These are phyloP conservation scores for Aldrovandia affinis DNA, from an alignment of 2,797 vertebrate genomes.

Conservation along the genomic window DNA sequence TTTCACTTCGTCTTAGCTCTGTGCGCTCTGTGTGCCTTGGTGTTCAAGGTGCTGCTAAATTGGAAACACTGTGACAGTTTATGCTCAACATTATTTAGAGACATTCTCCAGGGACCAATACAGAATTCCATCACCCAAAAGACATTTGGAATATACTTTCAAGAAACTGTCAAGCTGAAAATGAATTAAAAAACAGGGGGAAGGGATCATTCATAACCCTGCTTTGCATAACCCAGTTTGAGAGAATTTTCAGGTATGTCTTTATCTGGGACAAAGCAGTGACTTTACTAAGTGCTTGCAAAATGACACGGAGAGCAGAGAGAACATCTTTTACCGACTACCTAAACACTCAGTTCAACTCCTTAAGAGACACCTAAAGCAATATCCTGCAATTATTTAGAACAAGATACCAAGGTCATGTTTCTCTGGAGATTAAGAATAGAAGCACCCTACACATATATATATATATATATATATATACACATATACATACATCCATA, in stretches of 20 bases:
- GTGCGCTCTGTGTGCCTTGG: not conserved
- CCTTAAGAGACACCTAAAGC: no score
- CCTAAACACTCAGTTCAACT: not conserved
- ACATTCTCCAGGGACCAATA: slow-evolving; percentile 2
- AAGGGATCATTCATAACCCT: not conserved
- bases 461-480: no score
- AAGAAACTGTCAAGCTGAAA: slow-evolving; percentile 33
- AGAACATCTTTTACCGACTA: not conserved
- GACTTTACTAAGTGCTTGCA: not conserved
- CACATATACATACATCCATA: no score
- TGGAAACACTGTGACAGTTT: slow-evolving; percentile 1
- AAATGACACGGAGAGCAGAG: not conserved
- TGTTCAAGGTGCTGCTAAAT: not conserved
- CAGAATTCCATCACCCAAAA: not conserved
- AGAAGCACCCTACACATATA: not conserved
- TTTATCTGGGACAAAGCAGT: not conserved
- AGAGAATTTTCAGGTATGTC: not conserved
- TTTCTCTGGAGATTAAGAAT: not conserved
- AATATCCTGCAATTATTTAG: no score
- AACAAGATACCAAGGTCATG: not conserved
- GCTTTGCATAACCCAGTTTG: slow-evolving; percentile 25
- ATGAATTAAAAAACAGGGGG: not conserved
- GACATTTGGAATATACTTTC: not conserved
- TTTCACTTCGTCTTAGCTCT: no score
- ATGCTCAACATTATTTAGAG: not conserved